Percentiles rank a stretch among this genome's conserved stretches.
Conservation (phyloP, 2,888 invertebrate genomes). For the Euzophera pinguis region DNA sequence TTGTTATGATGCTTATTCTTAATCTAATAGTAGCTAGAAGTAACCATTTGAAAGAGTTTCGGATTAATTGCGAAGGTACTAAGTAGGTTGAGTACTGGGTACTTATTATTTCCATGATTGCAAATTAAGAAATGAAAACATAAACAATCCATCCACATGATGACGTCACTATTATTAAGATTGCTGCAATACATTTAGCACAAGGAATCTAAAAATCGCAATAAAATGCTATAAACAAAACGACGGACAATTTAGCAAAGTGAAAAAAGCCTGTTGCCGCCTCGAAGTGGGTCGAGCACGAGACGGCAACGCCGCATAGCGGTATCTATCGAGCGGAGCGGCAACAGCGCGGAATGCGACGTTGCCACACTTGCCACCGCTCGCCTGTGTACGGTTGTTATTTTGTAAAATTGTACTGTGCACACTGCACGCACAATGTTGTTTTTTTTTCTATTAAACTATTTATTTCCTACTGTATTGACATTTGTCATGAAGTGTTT, state of each 20-base stretch:
- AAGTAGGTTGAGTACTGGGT: no score
- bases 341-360: slow-evolving; percentile 39
- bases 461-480: no score
- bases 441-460: background rate
- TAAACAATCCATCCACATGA: slow-evolving; percentile 3
- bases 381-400: background rate
- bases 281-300: slow-evolving; percentile 50
- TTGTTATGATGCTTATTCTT: no score
- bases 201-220: slow-evolving; percentile 30
- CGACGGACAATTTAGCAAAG: slow-evolving; percentile 48
- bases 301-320: slow-evolving; percentile 65
- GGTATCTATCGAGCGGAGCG: slow-evolving; percentile 43
- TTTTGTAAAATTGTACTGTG: background rate
- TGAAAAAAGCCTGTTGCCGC: slow-evolving; percentile 53
- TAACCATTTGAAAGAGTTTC: no score
- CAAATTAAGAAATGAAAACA: background rate
- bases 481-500: no score
- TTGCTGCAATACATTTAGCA: slow-evolving; percentile 19
- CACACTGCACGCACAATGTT: no score
- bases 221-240: slow-evolving; percentile 33
- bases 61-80: no score
- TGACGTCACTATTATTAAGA: slow-evolving; percentile 10
- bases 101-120: background rate
- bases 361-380: slow-evolving; percentile 17
- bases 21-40: no score